Conservation (phyloP, 2,888 invertebrate genomes). For the Stenchaetothrips biformis region DNA sequence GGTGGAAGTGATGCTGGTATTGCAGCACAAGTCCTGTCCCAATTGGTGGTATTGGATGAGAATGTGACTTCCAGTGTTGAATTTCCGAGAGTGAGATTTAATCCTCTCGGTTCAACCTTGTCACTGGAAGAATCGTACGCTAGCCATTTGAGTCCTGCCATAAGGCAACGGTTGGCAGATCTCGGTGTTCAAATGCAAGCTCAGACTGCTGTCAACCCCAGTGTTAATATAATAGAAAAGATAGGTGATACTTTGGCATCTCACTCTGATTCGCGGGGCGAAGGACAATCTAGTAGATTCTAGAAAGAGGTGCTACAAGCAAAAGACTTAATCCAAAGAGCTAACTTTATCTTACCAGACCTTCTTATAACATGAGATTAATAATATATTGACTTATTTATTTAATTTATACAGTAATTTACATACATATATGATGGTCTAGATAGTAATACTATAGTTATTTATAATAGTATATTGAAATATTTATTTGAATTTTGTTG, state of each 20-base stretch:
- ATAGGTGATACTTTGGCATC: constrained; percentile 58
- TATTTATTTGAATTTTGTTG: not conserved
- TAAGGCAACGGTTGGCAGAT: constrained; percentile 33
- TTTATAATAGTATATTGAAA: not conserved
- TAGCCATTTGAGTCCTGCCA: constrained; percentile 29
- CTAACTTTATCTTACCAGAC: too few species aligned
- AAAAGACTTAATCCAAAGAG: too few species aligned
- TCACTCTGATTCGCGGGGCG: constrained; percentile 69
- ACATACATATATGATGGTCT: too few species aligned
- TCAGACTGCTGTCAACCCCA: constrained; percentile 44
- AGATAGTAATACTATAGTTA: too few species aligned
- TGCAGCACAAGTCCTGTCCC: constrained; percentile 50
- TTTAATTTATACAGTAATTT: too few species aligned
- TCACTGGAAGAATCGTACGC: constrained; percentile 31
- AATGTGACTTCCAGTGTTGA: constrained; percentile 51
- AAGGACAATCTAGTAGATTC: constrained; percentile 62
- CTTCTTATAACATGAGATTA: too few species aligned
- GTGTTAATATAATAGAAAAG: constrained; percentile 65
- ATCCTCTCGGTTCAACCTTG: constrained; percentile 31
- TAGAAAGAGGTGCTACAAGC: not conserved
- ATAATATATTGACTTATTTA: too few species aligned
- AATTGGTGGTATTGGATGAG: constrained; percentile 47
- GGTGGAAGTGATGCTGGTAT: constrained; percentile 50
- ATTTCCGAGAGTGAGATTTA: constrained; percentile 47
- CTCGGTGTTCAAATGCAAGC: constrained; percentile 3